Evolutionary conservation across 2,113 vertebrate genomes (phyloP).

Genomic region (Acinonyx jubatus): DNA sequence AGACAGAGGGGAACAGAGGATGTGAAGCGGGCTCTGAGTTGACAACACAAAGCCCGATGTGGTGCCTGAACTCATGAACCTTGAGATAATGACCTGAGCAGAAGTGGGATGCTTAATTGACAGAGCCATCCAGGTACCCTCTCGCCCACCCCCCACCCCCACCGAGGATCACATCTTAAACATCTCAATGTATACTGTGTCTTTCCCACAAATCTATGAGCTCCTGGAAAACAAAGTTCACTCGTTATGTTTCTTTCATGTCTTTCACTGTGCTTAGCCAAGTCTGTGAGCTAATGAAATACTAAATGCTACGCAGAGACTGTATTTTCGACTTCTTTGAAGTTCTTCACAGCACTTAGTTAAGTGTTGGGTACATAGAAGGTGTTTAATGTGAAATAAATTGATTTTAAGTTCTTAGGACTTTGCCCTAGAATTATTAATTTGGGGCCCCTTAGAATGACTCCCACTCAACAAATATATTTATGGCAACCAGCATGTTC

Average conservation of each 20-base stretch:
- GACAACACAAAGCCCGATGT: too few relatives aligned
- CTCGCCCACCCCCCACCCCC: too few relatives aligned
- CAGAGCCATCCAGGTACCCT: too few relatives aligned
- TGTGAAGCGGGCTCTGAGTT: too few relatives aligned
- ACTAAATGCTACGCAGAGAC: constrained; percentile 16
- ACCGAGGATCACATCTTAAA: background rate
- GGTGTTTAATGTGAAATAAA: constrained; percentile 44
- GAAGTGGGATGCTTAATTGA: too few relatives aligned
- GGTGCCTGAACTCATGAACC: too few relatives aligned
- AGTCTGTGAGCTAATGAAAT: constrained; percentile 36
- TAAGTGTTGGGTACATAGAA: background rate
- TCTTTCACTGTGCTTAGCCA: background rate
- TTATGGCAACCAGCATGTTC: background rate
- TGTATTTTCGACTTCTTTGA: background rate
- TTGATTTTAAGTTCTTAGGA: constrained; percentile 21
- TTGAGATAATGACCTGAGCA: too few relatives aligned
- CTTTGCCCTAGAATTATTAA: constrained; percentile 9
- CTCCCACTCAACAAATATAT: background rate
- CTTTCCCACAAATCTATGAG: background rate
- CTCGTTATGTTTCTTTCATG: background rate
- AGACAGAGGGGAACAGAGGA: too few relatives aligned
- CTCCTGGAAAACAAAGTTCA: background rate
- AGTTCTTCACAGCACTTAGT: background rate
- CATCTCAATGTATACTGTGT: background rate
- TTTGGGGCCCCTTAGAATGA: background rate